phyloP scores from a whole-genome alignment of 2,797 vertebrate genomes.

The Melanotaenia maccullochi region DNA sequence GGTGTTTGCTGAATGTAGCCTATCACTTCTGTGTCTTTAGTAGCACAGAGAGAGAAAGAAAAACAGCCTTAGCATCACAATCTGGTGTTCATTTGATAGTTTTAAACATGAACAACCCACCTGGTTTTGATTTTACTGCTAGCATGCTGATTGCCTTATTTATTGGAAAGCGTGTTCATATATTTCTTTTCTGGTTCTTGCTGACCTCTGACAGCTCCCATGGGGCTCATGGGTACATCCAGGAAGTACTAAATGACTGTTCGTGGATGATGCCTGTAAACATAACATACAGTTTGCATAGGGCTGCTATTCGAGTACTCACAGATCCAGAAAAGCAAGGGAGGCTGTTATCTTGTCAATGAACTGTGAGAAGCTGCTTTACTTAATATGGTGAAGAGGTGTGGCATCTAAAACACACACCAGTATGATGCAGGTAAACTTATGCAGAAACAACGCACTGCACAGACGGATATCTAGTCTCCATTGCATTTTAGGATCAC shows the following conservation, averaged over 20 bases:
- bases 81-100: slow-evolving; percentile 84
- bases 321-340: slow-evolving; percentile 34
- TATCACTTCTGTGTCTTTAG: slow-evolving; percentile 62
- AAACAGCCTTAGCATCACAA: slow-evolving; percentile 73
- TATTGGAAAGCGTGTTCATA: slow-evolving; percentile 86
- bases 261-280: slow-evolving; percentile 30
- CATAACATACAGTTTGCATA: slow-evolving; percentile 44
- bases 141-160: slow-evolving; percentile 82
- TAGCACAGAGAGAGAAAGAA: slow-evolving; percentile 60
- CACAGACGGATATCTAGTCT: not conserved
- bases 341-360: slow-evolving; percentile 35
- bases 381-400: slow-evolving; percentile 29
- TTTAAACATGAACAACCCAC: slow-evolving; percentile 82
- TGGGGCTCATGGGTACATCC: slow-evolving; percentile 74
- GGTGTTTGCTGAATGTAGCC: slow-evolving; percentile 64
- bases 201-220: slow-evolving; percentile 81
- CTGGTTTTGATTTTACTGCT: slow-evolving; percentile 83
- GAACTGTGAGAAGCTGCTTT: slow-evolving; percentile 55
- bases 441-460: not conserved
- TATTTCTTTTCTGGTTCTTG: slow-evolving; percentile 74
- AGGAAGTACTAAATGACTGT: slow-evolving; percentile 43
- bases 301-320: slow-evolving; percentile 27
- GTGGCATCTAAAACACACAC: slow-evolving; percentile 13
- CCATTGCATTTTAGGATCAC: not conserved
- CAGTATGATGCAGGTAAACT: slow-evolving; percentile 10